Percentiles rank a stretch among this genome's conserved stretches.
These are phyloP conservation scores for Heterodera carotae DNA, from an alignment of 1,140 invertebrate genomes.

Conservation along the genomic window DNA sequence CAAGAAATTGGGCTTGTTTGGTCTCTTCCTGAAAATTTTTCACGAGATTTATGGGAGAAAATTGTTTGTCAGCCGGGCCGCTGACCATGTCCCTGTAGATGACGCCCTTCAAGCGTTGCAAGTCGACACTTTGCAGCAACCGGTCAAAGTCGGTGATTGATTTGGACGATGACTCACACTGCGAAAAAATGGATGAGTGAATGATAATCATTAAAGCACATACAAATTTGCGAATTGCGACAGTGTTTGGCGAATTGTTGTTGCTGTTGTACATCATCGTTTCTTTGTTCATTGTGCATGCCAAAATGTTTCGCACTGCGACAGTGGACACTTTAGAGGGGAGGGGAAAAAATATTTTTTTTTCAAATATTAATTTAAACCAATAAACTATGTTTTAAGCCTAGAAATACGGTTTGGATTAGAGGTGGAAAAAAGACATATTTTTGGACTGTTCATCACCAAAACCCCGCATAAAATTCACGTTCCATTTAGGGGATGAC, in stretches of 20 bases:
- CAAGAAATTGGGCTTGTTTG: constrained; percentile 98
- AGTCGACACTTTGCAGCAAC: constrained; percentile 96
- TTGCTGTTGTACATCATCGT: constrained; percentile 50
- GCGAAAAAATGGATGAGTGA: no score
- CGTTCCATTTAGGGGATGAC: no score
- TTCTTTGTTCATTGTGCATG: neutral
- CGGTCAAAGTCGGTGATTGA: constrained; percentile 90
- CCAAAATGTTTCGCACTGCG: constrained; percentile 56
- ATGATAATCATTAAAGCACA: no score
- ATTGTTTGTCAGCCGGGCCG: neutral
- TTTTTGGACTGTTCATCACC: no score
- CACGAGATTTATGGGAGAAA: neutral
- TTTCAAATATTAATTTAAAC: no score
- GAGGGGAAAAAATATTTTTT: constrained; percentile 28
- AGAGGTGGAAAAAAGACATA: no score
- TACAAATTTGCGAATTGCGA: constrained; percentile 56
- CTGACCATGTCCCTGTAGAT: constrained; percentile 99
- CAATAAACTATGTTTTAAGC: no score
- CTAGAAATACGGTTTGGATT: no score
- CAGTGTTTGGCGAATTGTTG: constrained; percentile 47
- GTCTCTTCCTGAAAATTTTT: constrained; percentile 89
- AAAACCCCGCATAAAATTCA: no score
- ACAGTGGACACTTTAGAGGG: constrained; percentile 51
- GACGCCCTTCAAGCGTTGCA: constrained; percentile 91
- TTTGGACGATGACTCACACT: constrained; percentile 65